Percentiles rank a stretch among this genome's conserved stretches.
These are phyloP conservation scores for Coracias cyanogaster DNA, from an alignment of 2,797 vertebrate genomes.

Conservation along the genomic window DNA sequence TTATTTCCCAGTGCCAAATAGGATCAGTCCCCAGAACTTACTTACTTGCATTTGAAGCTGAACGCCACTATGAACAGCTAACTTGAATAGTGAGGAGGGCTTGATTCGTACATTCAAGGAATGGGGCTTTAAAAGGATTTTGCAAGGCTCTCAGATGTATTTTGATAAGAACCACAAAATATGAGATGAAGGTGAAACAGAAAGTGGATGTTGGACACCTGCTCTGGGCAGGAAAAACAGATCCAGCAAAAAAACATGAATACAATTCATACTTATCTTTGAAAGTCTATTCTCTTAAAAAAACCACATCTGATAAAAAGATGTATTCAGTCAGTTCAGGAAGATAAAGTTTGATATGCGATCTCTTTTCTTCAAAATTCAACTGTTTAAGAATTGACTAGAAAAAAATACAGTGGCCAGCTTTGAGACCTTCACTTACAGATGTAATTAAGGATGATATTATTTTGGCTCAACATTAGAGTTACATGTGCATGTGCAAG, in stretches of 20 bases:
- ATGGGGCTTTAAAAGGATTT: neutral
- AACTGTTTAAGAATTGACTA: neutral
- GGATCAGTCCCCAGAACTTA: neutral
- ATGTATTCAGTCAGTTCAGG: neutral
- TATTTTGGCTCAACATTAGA: neutral
- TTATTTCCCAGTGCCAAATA: neutral
- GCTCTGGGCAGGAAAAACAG: neutral
- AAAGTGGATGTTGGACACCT: neutral
- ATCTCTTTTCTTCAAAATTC: neutral
- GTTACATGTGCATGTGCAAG: neutral
- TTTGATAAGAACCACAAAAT: constrained; percentile 11
- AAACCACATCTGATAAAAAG: neutral
- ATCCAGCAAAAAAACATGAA: neutral
- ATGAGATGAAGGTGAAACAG: neutral
- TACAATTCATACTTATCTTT: neutral
- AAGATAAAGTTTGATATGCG: neutral
- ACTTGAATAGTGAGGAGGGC: neutral
- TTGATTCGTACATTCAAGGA: neutral
- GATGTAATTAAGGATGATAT: neutral
- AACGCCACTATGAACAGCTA: neutral
- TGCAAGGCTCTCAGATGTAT: neutral
- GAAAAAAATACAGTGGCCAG: neutral
- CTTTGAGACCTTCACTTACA: neutral
- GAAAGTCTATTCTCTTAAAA: neutral
- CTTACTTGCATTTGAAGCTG: neutral